A percentile compares a stretch with the other conserved stretches of the same genome.
Conservation (phyloP, 2,888 invertebrate species). For the Drosophila fulvimacula region DNA sequence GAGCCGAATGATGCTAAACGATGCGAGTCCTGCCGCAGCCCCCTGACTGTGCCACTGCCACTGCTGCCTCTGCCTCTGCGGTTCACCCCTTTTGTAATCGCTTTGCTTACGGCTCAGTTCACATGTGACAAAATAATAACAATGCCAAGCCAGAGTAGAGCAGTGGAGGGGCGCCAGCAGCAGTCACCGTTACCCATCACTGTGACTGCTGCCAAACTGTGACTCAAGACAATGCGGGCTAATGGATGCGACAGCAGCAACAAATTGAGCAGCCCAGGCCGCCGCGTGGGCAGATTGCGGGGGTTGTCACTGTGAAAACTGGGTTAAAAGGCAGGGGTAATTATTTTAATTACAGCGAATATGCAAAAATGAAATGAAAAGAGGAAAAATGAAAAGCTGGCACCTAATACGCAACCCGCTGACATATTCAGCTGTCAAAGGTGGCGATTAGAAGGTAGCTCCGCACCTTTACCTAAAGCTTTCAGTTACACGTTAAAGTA, state of each 20-base stretch:
- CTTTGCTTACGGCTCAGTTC: constrained; percentile 75
- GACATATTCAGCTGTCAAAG: constrained; percentile 57
- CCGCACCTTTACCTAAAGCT: constrained; percentile 64
- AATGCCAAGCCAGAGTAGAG: constrained; percentile 18
- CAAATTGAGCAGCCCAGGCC: constrained; percentile 69
- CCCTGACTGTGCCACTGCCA: neutral
- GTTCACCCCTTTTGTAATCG: constrained; percentile 71
- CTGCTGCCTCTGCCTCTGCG: neutral
- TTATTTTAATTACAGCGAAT: constrained; percentile 79
- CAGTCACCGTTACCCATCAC: constrained; percentile 19
- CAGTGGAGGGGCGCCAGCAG: constrained; percentile 39
- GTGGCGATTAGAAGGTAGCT: constrained; percentile 46
- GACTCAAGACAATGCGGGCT: constrained; percentile 65
- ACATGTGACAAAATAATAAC: constrained; percentile 82
- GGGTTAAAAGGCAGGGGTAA: constrained; percentile 79
- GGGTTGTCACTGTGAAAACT: constrained; percentile 56
- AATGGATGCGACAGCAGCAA: constrained; percentile 69
- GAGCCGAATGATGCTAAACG: constrained; percentile 21
- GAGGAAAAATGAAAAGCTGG: constrained; percentile 57
- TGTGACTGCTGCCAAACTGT: constrained; percentile 22
- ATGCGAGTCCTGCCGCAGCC: constrained; percentile 8
- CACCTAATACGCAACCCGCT: constrained; percentile 59
- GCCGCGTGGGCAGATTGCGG: constrained; percentile 1
- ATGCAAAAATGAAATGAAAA: constrained; percentile 5
- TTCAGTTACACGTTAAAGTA: constrained; percentile 73